These are phyloP conservation scores for Microtus oregoni DNA, from an alignment of 2,113 vertebrate species.

Conservation along the genomic window DNA sequence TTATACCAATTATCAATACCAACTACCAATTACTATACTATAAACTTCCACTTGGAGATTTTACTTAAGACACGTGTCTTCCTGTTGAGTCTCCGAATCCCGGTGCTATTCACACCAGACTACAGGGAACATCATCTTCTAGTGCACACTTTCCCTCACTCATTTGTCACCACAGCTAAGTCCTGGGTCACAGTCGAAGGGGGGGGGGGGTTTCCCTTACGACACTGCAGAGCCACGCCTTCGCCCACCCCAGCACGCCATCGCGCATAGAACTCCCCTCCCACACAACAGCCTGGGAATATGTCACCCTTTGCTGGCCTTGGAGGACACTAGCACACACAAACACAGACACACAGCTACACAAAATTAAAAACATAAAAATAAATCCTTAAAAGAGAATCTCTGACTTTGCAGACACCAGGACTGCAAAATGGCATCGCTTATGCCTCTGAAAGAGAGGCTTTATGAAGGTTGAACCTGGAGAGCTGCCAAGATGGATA, in stretches of 20 bases:
- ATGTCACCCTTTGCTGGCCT: neutral
- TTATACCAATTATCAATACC: too few species aligned
- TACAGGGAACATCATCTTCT: neutral
- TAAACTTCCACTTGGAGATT: neutral
- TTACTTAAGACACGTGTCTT: neutral
- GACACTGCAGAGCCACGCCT: neutral
- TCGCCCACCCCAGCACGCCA: neutral
- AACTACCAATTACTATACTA: too few species aligned
- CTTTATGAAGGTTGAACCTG: constrained; percentile 94
- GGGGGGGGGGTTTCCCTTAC: too few species aligned
- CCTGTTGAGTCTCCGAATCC: neutral
- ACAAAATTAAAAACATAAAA: too few species aligned
- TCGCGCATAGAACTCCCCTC: too few species aligned
- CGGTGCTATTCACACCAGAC: neutral
- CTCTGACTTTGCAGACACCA: neutral
- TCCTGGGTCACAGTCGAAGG: neutral
- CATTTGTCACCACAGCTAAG: neutral
- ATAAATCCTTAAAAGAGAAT: neutral
- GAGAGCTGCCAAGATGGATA: constrained; percentile 92
- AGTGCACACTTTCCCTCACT: neutral
- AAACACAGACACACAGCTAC: neutral
- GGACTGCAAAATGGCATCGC: neutral
- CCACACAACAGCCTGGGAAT: neutral
- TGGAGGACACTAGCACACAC: neutral
- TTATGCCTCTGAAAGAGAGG: constrained; percentile 89